Evolutionary conservation across 2,113 vertebrate genomes (phyloP), one percentile per base, ranked within the genome.

Genomic region (Forbesichthys agassizii): DNA sequence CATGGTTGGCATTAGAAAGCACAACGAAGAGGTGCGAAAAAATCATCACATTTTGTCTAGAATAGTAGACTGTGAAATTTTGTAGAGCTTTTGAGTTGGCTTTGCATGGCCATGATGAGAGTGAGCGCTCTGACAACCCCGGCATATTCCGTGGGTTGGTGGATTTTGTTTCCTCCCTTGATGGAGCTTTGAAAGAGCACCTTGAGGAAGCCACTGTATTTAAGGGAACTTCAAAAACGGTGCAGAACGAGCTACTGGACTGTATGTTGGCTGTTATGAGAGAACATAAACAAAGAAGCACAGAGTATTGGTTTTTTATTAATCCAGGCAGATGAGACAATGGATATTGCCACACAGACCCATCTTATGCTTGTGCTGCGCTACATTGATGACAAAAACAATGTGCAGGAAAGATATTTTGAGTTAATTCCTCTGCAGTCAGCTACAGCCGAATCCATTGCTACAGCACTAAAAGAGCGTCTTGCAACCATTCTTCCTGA

Each of bases 41-140:
- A 80, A 82, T 13, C 10, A 62, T 14, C 71, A 79, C 42, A 64
- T 57, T 3, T n/a, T 78, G 9, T 68, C 54, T n/a, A 69, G 56
- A 10, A 36, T 69, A 9, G 73, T 75, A 33, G 64, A 78, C 9
- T 63, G 72, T 84, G 0, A 57, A 33, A 13, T 74, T 75, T 33
- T 84, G 78, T 48, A 61, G 68, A 3, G 64, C 12, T 5, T 84
- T 77, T 65, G 66, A 71, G 16, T 57, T 79, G 11, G 69, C 48
- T 11, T 48, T 77, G 13, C 13, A 7, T 11, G 69, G 69, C 9
- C 67, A 64, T 10, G 52, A 72, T n/a, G 57, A 82, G 7, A 51
- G 9, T 1, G 18, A 36, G 16, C 14, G 4, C 11, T 73, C 33
- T 0, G 12, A n/a, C 6, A 68, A 78, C 20, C 64, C 58, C 4